phyloP scores from a whole-genome alignment of 2,797 vertebrate species.

The Karalla daura region DNA sequence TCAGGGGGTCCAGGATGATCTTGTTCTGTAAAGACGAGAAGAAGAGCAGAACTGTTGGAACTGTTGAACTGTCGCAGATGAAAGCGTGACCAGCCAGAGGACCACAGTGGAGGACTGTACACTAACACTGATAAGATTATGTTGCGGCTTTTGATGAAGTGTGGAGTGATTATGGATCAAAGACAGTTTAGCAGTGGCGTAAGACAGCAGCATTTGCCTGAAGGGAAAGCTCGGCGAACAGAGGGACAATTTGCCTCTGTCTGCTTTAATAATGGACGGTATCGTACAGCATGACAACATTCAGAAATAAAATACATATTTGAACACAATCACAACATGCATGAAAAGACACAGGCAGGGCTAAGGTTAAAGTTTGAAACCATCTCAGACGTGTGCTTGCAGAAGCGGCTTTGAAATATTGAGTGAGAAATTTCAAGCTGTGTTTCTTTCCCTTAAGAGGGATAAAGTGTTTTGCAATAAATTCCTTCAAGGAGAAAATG shows the following conservation, averaged over 20 bases:
- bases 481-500: conserved; percentile 13
- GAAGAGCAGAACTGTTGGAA: conserved; percentile 35
- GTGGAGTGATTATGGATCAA: neutral
- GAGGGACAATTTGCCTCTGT: neutral
- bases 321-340: neutral
- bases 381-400: neutral
- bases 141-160: neutral
- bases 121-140: neutral
- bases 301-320: neutral
- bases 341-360: neutral
- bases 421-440: neutral
- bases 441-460: neutral
- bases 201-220: conserved; percentile 19
- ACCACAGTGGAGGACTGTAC: neutral
- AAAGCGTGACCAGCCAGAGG: neutral
- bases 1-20: conserved; percentile 97
- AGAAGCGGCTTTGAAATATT: neutral
- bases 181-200: neutral
- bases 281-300: neutral
- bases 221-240: neutral
- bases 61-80: neutral
- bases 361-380: neutral
- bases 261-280: neutral
- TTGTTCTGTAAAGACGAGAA: conserved; percentile 79
- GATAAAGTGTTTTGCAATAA: conserved; percentile 18